These are phyloP conservation scores for Catharus fuscescens DNA, from an alignment of 2,113 vertebrate genomes.

Conservation along the genomic window DNA sequence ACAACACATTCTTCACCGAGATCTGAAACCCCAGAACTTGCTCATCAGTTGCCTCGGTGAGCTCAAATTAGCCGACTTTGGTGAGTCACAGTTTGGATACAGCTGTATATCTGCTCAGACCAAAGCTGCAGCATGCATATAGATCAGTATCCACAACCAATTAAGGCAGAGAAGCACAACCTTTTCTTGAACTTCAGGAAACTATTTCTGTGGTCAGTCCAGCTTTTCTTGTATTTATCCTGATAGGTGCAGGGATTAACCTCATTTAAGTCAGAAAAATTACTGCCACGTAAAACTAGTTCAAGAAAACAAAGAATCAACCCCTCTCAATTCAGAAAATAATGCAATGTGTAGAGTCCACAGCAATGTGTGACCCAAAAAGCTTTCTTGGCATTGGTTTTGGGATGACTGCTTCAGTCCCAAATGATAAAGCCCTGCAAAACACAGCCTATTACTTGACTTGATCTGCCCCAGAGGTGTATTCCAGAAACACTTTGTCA, in stretches of 20 bases:
- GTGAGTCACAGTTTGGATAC: slow-evolving; percentile 71
- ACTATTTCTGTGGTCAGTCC: neutral
- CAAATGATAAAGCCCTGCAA: neutral
- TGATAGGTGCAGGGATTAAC: neutral
- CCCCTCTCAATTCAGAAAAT: neutral
- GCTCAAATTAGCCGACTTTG: slow-evolving; percentile 93
- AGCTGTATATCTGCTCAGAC: neutral
- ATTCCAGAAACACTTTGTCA: neutral
- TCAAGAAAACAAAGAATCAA: neutral
- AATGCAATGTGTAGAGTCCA: neutral
- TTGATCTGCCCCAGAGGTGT: neutral
- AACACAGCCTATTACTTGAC: neutral
- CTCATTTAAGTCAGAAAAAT: neutral
- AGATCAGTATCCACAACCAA: slow-evolving; percentile 22
- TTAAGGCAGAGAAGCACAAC: slow-evolving; percentile 11
- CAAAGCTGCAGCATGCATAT: neutral
- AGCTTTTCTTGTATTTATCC: neutral
- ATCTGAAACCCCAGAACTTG: slow-evolving; percentile 95
- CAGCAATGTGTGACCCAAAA: neutral
- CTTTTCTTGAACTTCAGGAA: slow-evolving; percentile 20
- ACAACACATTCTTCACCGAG: slow-evolving; percentile 87
- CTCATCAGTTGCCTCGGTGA: slow-evolving; percentile 93
- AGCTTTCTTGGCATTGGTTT: neutral
- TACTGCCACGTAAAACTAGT: neutral
- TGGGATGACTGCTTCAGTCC: neutral